Evolutionary conservation across 2,888 invertebrate species (phyloP), one percentile per base, ranked within the genome.

Genomic region (Cybosia mesomella): DNA sequence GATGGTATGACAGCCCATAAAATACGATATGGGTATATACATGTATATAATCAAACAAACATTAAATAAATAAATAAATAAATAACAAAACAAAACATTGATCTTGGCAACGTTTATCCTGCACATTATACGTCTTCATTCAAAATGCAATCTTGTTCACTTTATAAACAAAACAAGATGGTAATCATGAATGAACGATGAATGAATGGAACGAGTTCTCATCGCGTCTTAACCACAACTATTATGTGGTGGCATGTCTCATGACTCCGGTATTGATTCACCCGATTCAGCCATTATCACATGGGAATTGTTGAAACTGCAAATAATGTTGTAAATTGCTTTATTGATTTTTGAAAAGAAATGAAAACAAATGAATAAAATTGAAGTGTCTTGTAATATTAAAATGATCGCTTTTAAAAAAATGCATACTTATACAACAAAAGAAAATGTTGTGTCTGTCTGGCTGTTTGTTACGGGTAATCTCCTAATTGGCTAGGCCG

Each of bases 201-300:
- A 69, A 58, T 54, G 61, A 71, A 69, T 70, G 73, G 71, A 49
- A 34, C 24, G 66, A 67, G 75, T 80, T 80, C 81, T 76, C 82
- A 80, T 73, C 68, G 71, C 22, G 28, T 32, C 62, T 53, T 73
- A 67, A 85, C 86, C 85, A 68, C 85, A 85, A 49, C 57, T 63
- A 81, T 83, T 80, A 80, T 77, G 83, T 64, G 83, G 84, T 84
- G 49, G 71, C 66, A 61, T 68, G 65, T 73, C 79, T 75, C 74
- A 69, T 74, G 76, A 71, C 80, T 64, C 68, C 70, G 64, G 73
- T 76, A 80, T 76, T 71, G 72, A 75, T 76, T 74, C 64, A n/a
- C 53, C 60, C 24, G 49, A 57, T 43, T n/a, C n/a, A 58, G 22
- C 36, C 60, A 72, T 70, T 65, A 77, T 71, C 73, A 75, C 76